phyloP scores from a whole-genome alignment of 1,140 invertebrate species.

The Oedothorax gibbosus region DNA sequence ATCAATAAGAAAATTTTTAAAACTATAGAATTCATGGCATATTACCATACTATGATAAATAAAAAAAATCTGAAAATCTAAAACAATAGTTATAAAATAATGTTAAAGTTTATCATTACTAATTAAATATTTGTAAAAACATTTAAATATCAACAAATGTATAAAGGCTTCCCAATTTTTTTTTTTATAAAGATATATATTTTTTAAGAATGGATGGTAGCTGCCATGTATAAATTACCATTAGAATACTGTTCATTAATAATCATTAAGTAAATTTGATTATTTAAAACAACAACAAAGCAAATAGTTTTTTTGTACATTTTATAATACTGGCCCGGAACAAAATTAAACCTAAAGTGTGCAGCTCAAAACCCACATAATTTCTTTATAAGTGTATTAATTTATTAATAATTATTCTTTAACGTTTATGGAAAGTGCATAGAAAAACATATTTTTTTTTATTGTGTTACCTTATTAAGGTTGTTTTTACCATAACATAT shows the following conservation, averaged over 20 bases:
- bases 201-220: constrained; percentile 11
- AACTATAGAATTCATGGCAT: background rate
- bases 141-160: no score
- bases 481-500: background rate
- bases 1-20: constrained; percentile 5
- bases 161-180: no score
- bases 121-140: no score
- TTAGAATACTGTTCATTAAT: background rate
- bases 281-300: background rate
- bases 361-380: background rate
- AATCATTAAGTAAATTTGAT: background rate
- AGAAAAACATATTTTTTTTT: no score
- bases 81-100: background rate
- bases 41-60: no score
- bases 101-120: no score
- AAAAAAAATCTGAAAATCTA: background rate
- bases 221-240: constrained; percentile 19
- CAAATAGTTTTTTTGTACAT: background rate
- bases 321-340: constrained; percentile 34
- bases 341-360: background rate
- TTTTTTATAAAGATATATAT: background rate
- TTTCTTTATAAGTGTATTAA: background rate
- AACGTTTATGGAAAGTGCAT: no score
- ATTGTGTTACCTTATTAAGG: no score
- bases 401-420: no score